Evolutionary conservation across 1,140 invertebrate species (phyloP).

Genomic region (Portunus trituberculatus): DNA sequence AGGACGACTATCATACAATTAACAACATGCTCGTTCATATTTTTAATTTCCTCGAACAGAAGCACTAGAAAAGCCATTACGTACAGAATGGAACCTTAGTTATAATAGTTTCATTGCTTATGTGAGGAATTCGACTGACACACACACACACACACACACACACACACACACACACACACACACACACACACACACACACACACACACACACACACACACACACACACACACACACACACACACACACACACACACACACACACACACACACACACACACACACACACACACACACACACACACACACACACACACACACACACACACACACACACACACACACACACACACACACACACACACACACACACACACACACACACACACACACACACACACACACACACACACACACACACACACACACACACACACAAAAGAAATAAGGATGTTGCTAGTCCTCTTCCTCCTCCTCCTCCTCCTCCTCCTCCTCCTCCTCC

Average conservation of each 20-base stretch:
- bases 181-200: conserved; percentile 51
- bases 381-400: conserved; percentile 51
- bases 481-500: too few species aligned
- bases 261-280: conserved; percentile 51
- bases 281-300: conserved; percentile 67
- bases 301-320: conserved; percentile 51
- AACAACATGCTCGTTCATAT: too few species aligned
- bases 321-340: conserved; percentile 67
- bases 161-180: conserved; percentile 50
- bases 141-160: conserved; percentile 67
- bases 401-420: conserved; percentile 67
- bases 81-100: too few species aligned
- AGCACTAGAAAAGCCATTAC: too few species aligned
- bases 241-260: conserved; percentile 67
- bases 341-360: conserved; percentile 51
- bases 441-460: too few species aligned
- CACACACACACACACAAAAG: conserved; percentile 40
- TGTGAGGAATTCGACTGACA: conserved; percentile 17
- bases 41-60: too few species aligned
- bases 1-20: too few species aligned
- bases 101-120: too few species aligned
- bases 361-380: conserved; percentile 67
- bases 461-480: too few species aligned
- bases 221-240: conserved; percentile 51
- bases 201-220: conserved; percentile 67